Conservation (phyloP, 2,888 invertebrate genomes). For the Sesia bembeciformis region DNA sequence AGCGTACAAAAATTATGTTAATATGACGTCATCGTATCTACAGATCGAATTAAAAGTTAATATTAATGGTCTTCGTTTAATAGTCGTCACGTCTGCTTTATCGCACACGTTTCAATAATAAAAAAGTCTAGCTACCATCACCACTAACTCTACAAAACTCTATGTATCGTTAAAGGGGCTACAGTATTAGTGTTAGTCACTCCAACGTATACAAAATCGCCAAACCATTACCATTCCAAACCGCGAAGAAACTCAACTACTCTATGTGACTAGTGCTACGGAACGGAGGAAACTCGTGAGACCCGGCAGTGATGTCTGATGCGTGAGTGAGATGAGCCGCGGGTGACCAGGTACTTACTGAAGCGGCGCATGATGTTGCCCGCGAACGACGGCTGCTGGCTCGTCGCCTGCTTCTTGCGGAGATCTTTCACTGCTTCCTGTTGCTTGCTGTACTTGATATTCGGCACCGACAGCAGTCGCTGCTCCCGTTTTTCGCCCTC, state of each 20-base stretch:
- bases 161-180: constrained; percentile 25
- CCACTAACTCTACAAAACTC: constrained; percentile 43
- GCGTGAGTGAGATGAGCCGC: constrained; percentile 14
- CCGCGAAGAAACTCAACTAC: constrained; percentile 39
- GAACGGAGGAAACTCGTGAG: constrained; percentile 21
- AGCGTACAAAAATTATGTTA: constrained; percentile 26
- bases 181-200: constrained; percentile 32
- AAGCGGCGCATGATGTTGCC: constrained; percentile 87
- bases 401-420: constrained; percentile 64
- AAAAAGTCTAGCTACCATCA: constrained; percentile 52
- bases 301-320: constrained; percentile 16
- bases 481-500: constrained; percentile 73
- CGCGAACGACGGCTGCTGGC: constrained; percentile 75
- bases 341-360: constrained; percentile 80
- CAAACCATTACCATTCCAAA: constrained; percentile 64
- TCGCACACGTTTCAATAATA: constrained; percentile 16
- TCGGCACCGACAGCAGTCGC: constrained; percentile 84
- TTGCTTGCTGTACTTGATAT: constrained; percentile 76
- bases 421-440: constrained; percentile 67
- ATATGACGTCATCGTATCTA: not conserved
- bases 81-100: constrained; percentile 13
- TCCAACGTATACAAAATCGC: constrained; percentile 32
- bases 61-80: not conserved
- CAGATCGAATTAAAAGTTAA: not conserved
- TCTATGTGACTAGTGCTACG: constrained; percentile 43